Evolutionary conservation across 1,140 invertebrate genomes (phyloP), one percentile per base, ranked within the genome.

Genomic region (Vollenhovia emeryi): DNA sequence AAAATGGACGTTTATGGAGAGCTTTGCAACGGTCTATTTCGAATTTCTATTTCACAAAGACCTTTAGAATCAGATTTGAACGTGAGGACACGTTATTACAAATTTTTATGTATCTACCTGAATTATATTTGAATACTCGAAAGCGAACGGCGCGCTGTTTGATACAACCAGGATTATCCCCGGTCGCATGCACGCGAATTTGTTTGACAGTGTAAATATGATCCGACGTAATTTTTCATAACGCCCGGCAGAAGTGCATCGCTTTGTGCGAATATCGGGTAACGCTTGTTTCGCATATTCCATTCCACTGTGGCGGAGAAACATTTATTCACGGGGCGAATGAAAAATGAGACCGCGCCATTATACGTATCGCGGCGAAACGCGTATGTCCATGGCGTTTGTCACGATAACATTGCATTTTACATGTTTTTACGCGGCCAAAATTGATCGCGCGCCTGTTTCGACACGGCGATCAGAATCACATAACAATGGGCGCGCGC

Each of bases 201-300:
- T 82, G 78, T 82, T 82, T 82, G 66, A 82, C 78, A 82, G 78
- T 33, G 78, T 82, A 82, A 82, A 82, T 82, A 82, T 50, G 78
- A 82, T 82, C 50, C 52, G 66, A 82, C 78, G 78, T 82, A 82
- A 82, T 82, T 73, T 82, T 82, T 82, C 78, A 82, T 82, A 82
- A 82, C 66, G 66, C 50, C 66, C 78, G 78, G 78, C 66, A 82
- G 66, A 82, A 82, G 66, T 82, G 66, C 78, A 82, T 82, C 78
- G 78, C 78, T 82, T 82, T 82, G 78, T 71, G 50, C 78, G 78
- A 82, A 82, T 82, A 82, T 82, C 78, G 78, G 66, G 78, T 82
- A 82, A 82, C 78, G 64, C 78, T 82, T 82, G 78, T 82, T 82
- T 82, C 66, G 78, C 66, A 82, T 82, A 82, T 82, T 82, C 78